Evolutionary conservation across 2,113 vertebrate genomes (phyloP).

Genomic region (Himantopus leucocephalus): DNA sequence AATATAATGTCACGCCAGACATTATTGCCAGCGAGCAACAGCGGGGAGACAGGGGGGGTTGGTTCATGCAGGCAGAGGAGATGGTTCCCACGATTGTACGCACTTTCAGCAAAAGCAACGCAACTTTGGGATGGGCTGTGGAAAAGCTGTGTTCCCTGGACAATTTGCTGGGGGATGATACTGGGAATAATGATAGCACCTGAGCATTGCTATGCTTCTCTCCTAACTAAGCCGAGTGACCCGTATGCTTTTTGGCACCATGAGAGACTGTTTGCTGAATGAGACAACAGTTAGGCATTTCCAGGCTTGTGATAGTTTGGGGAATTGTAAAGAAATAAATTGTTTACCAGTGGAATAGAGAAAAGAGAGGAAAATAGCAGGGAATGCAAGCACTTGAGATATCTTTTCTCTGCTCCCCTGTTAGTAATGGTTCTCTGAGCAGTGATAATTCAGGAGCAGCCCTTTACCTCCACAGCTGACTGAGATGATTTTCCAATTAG

Average conservation of each 20-base stretch:
- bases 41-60: background rate
- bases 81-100: background rate
- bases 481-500: slow-evolving; percentile 43
- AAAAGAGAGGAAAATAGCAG: background rate
- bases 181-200: background rate
- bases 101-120: background rate
- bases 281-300: background rate
- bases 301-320: background rate
- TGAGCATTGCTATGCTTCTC: background rate
- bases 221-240: background rate
- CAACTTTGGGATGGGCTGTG: accelerated
- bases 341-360: background rate
- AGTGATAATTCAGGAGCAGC: slow-evolving; percentile 15
- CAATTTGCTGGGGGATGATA: background rate
- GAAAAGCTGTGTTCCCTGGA: background rate
- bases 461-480: slow-evolving; percentile 5
- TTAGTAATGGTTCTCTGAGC: background rate
- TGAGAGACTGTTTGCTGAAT: background rate
- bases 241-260: accelerated
- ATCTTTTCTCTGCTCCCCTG: background rate
- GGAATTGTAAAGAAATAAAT: background rate
- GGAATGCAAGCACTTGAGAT: background rate
- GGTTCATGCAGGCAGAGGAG: background rate
- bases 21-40: background rate
- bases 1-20: background rate